Percentiles rank a stretch among this genome's conserved stretches.
These are phyloP conservation scores for Cheilosia soror DNA, from an alignment of 2,888 invertebrate genomes.

Conservation along the genomic window DNA sequence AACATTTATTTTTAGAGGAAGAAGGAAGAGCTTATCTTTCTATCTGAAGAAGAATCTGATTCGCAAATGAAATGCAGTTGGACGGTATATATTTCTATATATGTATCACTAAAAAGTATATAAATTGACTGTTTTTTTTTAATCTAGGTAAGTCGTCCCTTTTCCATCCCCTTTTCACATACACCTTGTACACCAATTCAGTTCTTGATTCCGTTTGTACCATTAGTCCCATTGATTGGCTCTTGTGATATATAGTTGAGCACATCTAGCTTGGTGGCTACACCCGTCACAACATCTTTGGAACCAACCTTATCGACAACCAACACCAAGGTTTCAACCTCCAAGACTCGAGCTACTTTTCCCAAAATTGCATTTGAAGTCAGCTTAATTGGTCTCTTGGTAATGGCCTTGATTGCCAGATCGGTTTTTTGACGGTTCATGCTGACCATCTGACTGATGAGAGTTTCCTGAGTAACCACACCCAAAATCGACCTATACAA, in stretches of 20 bases:
- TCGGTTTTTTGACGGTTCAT: constrained; percentile 78
- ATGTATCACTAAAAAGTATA: constrained; percentile 44
- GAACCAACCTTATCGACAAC: constrained; percentile 83
- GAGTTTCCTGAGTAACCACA: constrained; percentile 78
- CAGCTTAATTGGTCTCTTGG: constrained; percentile 90
- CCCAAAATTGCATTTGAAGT: constrained; percentile 88
- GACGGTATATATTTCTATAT: constrained; percentile 36
- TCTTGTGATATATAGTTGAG: constrained; percentile 86
- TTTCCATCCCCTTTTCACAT: background rate
- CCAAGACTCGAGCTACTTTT: constrained; percentile 90
- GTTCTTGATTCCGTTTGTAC: constrained; percentile 46
- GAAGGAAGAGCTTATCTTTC: too few species aligned
- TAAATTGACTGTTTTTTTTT: constrained; percentile 25
- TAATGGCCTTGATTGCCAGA: constrained; percentile 87
- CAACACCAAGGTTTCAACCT: constrained; percentile 90
- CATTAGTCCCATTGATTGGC: constrained; percentile 74
- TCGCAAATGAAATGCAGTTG: too few species aligned
- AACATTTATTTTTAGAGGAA: background rate
- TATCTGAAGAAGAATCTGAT: too few species aligned
- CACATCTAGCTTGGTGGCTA: constrained; percentile 89
- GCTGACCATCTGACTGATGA: constrained; percentile 80
- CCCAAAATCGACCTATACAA: constrained; percentile 78
- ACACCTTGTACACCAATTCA: background rate
- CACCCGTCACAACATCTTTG: constrained; percentile 86
- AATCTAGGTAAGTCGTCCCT: constrained; percentile 36